Percentiles rank a stretch among this genome's conserved stretches.
Evolutionary conservation across 1,140 invertebrate genomes (phyloP).

Genomic region (Nautilus pompilius): DNA sequence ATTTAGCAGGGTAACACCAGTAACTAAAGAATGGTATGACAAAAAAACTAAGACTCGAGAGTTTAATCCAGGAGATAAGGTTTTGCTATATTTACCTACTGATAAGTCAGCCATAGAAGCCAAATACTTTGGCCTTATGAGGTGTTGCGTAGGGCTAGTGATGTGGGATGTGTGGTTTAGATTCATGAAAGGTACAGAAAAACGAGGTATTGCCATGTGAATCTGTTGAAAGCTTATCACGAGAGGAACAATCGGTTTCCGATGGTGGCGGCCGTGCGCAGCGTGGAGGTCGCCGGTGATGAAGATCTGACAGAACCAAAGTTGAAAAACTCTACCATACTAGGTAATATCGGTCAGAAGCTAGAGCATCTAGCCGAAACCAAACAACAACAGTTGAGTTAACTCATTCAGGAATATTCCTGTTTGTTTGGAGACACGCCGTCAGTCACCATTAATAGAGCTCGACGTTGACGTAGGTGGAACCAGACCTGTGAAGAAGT

Average conservation of each 20-base stretch:
- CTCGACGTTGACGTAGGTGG: conserved; percentile 14
- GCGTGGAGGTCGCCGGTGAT: not conserved
- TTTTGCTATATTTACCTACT: conserved; percentile 12
- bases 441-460: not conserved
- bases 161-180: conserved; percentile 15
- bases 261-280: not conserved
- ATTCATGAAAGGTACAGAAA: conserved; percentile 14
- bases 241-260: not conserved
- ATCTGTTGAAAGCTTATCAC: conserved; percentile 19
- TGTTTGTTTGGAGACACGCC: conserved; percentile 8
- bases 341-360: not conserved
- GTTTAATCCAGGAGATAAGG: conserved; percentile 19
- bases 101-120: conserved; percentile 9
- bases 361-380: not conserved
- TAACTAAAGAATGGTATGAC: conserved; percentile 25
- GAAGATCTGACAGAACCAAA: not conserved
- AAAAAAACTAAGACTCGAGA: conserved; percentile 9
- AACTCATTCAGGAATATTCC: not conserved
- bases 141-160: conserved; percentile 9
- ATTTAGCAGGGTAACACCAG: conserved; percentile 9
- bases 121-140: conserved; percentile 18
- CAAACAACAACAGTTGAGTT: not conserved
- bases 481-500: conserved; percentile 14
- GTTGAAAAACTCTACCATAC: conserved; percentile 1
- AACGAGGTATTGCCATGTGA: conserved; percentile 11